Conservation (phyloP, 1,140 invertebrate genomes). For the Heliothis subflexa region DNA sequence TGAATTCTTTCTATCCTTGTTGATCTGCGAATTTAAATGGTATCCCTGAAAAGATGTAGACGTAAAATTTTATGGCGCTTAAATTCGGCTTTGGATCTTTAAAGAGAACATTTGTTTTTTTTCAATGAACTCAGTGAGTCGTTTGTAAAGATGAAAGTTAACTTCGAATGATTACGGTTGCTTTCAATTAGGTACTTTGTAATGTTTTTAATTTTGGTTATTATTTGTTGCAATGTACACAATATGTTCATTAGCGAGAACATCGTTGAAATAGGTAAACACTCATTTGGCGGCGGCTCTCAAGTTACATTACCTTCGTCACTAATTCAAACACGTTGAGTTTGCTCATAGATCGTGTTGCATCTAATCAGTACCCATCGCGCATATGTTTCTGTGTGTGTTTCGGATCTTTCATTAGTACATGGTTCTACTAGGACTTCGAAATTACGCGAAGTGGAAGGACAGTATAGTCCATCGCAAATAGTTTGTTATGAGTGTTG, state of each 20-base stretch:
- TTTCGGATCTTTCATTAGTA: conserved; percentile 9
- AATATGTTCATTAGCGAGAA: conserved; percentile 23
- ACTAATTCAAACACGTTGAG: conserved; percentile 15
- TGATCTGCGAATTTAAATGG: conserved; percentile 24
- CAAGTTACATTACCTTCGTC: background rate
- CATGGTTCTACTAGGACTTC: no score
- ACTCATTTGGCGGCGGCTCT: conserved; percentile 4
- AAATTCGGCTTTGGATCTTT: conserved; percentile 9
- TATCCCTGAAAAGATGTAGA: conserved; percentile 10
- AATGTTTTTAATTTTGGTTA: no score
- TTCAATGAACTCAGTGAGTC: background rate
- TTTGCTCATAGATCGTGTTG: conserved; percentile 19
- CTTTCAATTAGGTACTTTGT: background rate
- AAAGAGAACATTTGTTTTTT: conserved; percentile 3
- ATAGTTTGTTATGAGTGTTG: no score
- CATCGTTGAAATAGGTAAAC: conserved; percentile 14
- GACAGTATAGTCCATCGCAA: no score
- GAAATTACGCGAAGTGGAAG: no score
- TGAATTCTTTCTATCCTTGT: background rate
- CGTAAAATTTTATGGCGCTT: conserved; percentile 30
- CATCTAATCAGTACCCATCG: conserved; percentile 28
- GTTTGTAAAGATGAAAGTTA: background rate
- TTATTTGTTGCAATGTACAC: conserved; percentile 4
- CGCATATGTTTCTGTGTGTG: conserved; percentile 3
- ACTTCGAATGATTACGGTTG: background rate